Percentiles rank a stretch among this genome's conserved stretches.
phyloP scores from a whole-genome alignment of 2,113 vertebrate genomes.

The Uria aalge region DNA sequence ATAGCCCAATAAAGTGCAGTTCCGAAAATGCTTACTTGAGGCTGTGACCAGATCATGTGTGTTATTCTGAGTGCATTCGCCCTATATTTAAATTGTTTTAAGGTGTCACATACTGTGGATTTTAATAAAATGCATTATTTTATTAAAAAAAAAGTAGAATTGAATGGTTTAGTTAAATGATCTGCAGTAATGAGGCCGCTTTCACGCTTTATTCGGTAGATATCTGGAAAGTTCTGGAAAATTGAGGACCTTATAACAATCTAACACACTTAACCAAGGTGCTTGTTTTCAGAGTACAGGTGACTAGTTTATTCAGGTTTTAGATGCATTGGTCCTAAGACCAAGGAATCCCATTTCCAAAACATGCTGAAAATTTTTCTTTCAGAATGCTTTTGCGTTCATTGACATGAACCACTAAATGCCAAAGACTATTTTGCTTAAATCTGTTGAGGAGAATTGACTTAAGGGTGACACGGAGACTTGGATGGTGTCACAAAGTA shows the following conservation, averaged over 20 bases:
- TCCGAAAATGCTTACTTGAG: neutral
- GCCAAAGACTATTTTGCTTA: neutral
- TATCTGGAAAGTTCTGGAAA: neutral
- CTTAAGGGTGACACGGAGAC: neutral
- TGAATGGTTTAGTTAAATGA: neutral
- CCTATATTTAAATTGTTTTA: neutral
- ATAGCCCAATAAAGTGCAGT: neutral
- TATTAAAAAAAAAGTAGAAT: neutral
- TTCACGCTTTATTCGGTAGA: neutral
- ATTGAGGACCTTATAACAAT: rapidly evolving
- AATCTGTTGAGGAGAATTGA: neutral
- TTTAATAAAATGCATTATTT: neutral
- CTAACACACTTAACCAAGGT: neutral
- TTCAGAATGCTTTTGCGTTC: neutral
- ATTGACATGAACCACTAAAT: neutral
- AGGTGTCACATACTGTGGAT: neutral
- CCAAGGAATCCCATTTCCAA: neutral
- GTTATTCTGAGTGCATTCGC: neutral
- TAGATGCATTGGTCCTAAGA: neutral
- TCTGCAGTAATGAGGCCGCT: neutral
- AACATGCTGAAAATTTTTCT: neutral
- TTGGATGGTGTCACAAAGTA: neutral
- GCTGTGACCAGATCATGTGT: neutral
- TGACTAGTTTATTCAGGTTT: neutral
- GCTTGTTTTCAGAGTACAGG: neutral